Conservation (phyloP, 2,113 vertebrate species). For the Sakesphorus luctuosus region DNA sequence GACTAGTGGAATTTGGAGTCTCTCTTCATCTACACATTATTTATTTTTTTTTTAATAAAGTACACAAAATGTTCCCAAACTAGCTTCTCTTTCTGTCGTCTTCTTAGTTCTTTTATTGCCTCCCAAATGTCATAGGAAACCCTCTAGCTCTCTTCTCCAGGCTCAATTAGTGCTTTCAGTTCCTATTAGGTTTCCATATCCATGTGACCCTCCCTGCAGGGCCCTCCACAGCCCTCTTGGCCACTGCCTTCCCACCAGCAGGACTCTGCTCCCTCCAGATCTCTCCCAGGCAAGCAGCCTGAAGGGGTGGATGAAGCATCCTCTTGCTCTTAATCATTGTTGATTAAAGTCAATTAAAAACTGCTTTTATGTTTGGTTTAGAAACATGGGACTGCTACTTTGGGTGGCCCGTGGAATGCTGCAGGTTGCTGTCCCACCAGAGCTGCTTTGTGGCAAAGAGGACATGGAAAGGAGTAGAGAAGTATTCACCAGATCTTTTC, state of each 20-base stretch:
- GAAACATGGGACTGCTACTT: background rate
- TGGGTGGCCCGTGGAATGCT: background rate
- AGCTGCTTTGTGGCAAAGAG: background rate
- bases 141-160: conserved; percentile 42
- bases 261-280: background rate
- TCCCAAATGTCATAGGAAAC: conserved; percentile 25
- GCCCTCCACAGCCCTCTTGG: background rate
- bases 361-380: background rate
- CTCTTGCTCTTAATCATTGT: background rate
- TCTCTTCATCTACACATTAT: background rate
- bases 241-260: conserved; percentile 12
- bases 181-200: conserved; percentile 30
- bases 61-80: background rate
- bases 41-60: background rate
- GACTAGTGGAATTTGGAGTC: background rate
- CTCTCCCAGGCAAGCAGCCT: background rate
- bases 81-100: background rate
- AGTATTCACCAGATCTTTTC: background rate
- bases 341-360: background rate
- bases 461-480: background rate
- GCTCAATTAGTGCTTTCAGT: conserved; percentile 60
- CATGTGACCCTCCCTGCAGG: background rate
- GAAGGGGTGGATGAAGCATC: background rate
- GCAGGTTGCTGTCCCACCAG: background rate
- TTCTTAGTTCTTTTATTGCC: background rate